Conservation (phyloP, 2,888 invertebrate genomes). For the Pseudococcus longispinus region DNA sequence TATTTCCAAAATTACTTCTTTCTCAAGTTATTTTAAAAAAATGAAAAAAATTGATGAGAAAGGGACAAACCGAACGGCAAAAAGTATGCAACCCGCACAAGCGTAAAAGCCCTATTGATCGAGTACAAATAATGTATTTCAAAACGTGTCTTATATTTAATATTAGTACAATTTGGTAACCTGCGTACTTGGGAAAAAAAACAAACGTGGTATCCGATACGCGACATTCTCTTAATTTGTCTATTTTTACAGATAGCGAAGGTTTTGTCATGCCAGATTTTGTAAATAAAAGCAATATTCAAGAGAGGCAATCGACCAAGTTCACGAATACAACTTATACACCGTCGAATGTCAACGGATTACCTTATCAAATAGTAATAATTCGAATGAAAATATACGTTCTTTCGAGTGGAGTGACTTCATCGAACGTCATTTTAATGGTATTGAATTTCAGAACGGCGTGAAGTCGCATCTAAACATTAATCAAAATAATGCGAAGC, state of each 20-base stretch:
- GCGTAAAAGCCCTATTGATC: no score
- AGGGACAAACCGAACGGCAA: no score
- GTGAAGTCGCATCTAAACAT: constrained; percentile 11
- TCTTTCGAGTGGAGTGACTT: not conserved
- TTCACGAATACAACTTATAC: not conserved
- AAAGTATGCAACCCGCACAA: no score
- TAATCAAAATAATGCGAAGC: not conserved
- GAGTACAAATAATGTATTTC: not conserved
- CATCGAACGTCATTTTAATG: not conserved
- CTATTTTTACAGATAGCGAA: constrained; percentile 40
- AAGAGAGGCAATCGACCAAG: constrained; percentile 30
- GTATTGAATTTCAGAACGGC: constrained; percentile 37
- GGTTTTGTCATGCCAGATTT: constrained; percentile 46
- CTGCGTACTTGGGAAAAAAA: not conserved
- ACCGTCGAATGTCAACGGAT: constrained; percentile 33
- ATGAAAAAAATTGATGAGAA: no score
- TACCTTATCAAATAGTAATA: constrained; percentile 39
- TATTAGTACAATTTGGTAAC: no score
- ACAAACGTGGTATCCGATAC: not conserved
- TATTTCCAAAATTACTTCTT: no score
- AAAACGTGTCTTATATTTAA: no score
- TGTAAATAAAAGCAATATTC: not conserved
- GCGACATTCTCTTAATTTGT: not conserved
- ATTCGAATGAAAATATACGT: no score
- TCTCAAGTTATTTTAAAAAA: no score